A percentile compares a stretch with the other conserved stretches of the same genome.
Evolutionary conservation across 2,797 vertebrate genomes (phyloP).

Genomic region (Pangasius macronema): DNA sequence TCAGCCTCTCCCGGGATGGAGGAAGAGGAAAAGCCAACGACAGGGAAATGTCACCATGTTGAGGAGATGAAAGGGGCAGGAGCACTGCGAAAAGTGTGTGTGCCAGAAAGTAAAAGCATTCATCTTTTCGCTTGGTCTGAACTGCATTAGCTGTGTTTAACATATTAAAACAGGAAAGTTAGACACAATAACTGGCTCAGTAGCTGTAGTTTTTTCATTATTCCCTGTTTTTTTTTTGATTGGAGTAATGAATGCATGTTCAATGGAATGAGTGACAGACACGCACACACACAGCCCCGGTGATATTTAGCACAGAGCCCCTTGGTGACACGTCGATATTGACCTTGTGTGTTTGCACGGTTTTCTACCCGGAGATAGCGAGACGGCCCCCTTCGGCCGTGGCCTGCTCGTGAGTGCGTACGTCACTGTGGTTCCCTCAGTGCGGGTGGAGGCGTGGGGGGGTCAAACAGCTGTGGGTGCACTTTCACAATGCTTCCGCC

Average conservation of each 20-base stretch:
- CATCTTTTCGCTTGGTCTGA: neutral
- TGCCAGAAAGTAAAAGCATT: slow-evolving; percentile 26
- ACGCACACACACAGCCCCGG: slow-evolving; percentile 32
- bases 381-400: slow-evolving; percentile 46
- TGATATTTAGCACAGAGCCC: slow-evolving; percentile 49
- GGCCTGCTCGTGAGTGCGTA: slow-evolving; percentile 51
- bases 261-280: slow-evolving; percentile 35
- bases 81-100: slow-evolving; percentile 46
- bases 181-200: neutral
- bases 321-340: slow-evolving; percentile 57
- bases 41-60: slow-evolving; percentile 70
- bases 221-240: slow-evolving; percentile 13
- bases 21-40: slow-evolving; percentile 58
- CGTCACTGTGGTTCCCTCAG: slow-evolving; percentile 45
- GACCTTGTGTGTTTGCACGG: slow-evolving; percentile 58
- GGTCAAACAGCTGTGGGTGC: slow-evolving; percentile 77
- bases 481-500: slow-evolving; percentile 74
- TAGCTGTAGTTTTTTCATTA: slow-evolving; percentile 7
- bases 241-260: slow-evolving; percentile 33
- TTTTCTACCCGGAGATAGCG: slow-evolving; percentile 60
- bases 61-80: slow-evolving; percentile 37
- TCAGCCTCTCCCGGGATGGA: slow-evolving; percentile 72
- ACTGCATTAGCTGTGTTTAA: neutral
- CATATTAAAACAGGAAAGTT: slow-evolving; percentile 5
- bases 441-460: slow-evolving; percentile 56